Percentiles rank a stretch among this genome's conserved stretches.
These are phyloP conservation scores for Meteorus cinctellus DNA, from an alignment of 2,888 invertebrate genomes.

Conservation along the genomic window DNA sequence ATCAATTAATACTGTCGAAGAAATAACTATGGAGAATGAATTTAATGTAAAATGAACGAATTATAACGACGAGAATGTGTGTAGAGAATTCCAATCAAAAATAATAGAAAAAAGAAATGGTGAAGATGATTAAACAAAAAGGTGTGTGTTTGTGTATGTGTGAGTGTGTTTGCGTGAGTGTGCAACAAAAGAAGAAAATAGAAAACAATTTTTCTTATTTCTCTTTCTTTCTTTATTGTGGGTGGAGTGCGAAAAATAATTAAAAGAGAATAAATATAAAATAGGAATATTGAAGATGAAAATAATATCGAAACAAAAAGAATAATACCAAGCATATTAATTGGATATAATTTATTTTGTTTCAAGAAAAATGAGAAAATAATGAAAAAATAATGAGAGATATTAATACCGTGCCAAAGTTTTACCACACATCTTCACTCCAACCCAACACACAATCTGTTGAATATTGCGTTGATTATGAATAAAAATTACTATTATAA, in stretches of 20 bases:
- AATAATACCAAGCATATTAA: background rate
- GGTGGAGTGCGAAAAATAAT: background rate
- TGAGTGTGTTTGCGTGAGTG: too few relatives aligned
- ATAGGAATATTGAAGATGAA: background rate
- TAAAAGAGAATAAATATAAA: background rate
- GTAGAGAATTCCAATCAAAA: too few relatives aligned
- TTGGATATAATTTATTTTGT: background rate
- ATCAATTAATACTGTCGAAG: background rate
- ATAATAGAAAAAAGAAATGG: background rate
- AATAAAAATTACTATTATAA: background rate
- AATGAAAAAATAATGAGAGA: background rate
- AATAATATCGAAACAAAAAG: background rate
- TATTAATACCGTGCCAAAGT: constrained; percentile 2
- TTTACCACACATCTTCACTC: background rate
- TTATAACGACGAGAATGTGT: too few relatives aligned
- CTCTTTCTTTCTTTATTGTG: background rate
- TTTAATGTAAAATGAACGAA: too few relatives aligned
- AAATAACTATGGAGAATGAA: background rate
- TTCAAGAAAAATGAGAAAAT: background rate
- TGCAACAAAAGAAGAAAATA: too few relatives aligned
- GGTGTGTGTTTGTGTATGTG: background rate
- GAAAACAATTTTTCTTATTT: too few relatives aligned
- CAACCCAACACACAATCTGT: background rate
- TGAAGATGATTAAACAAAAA: background rate
- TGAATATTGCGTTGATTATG: background rate